These are phyloP conservation scores for Mobula hypostoma DNA, from an alignment of 2,113 vertebrate genomes.

Conservation along the genomic window DNA sequence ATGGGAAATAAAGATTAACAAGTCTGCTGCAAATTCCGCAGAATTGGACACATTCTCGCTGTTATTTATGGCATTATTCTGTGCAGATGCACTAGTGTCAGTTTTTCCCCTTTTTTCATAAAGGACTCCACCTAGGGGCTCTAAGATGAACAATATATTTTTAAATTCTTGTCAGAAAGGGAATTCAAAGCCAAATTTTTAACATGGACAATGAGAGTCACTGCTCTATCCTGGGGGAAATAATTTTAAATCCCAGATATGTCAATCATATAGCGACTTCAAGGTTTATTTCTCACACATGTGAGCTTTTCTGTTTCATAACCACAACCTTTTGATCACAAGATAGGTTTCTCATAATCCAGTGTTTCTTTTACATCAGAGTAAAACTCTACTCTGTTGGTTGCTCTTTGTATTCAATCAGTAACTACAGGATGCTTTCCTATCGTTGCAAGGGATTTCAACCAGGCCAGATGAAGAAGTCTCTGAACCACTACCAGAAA, in stretches of 20 bases:
- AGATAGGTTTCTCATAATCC: neutral
- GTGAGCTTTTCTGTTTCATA: neutral
- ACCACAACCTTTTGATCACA: neutral
- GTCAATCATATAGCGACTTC: neutral
- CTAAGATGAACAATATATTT: neutral
- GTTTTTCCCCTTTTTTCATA: neutral
- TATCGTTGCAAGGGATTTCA: no score
- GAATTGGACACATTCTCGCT: neutral
- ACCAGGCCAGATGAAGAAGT: neutral
- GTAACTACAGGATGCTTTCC: neutral
- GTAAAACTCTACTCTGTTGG: neutral
- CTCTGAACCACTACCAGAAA: no score
- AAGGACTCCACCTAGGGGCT: neutral
- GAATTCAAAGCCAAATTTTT: neutral
- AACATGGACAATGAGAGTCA: neutral
- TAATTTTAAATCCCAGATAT: slow-evolving; percentile 1
- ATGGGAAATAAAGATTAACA: neutral
- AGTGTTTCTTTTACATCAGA: neutral
- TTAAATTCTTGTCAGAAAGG: neutral
- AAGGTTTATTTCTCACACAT: neutral
- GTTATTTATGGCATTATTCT: neutral
- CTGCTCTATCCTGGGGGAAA: neutral
- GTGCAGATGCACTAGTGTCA: neutral
- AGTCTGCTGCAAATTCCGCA: neutral
- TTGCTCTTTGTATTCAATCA: neutral